Percentiles rank a stretch among this genome's conserved stretches.
Conservation (phyloP, 2,113 vertebrate species). For the Mirza zaza region DNA sequence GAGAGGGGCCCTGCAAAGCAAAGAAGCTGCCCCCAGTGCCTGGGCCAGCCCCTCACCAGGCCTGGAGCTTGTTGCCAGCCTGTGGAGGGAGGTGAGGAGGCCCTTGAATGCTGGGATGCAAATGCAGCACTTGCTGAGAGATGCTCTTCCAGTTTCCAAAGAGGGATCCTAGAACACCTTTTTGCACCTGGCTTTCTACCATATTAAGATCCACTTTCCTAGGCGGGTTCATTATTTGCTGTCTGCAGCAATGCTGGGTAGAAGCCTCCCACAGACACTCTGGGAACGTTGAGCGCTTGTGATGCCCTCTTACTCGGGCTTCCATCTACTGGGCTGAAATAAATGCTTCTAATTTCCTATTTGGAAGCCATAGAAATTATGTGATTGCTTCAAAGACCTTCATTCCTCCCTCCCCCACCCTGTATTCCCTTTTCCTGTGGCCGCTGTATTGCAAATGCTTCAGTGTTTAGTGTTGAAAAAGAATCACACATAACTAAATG, state of each 20-base stretch:
- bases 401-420: accelerated
- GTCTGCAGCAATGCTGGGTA: too few species aligned
- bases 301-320: neutral
- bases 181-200: neutral
- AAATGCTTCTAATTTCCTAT: slow-evolving; percentile 5
- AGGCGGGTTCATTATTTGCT: neutral
- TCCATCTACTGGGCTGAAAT: neutral
- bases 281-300: neutral
- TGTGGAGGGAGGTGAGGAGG: neutral
- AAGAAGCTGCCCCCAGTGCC: neutral
- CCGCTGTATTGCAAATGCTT: neutral
- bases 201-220: neutral
- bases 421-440: neutral
- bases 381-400: neutral
- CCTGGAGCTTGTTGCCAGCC: neutral
- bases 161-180: neutral
- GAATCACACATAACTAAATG: neutral
- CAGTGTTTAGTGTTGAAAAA: neutral
- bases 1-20: neutral
- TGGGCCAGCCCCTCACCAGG: neutral
- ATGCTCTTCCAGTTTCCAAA: neutral
- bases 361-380: neutral
- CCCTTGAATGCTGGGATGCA: neutral
- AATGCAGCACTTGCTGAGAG: neutral
- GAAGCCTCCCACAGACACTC: neutral